Evolutionary conservation across 35 echinoderm and acorn worm species (phyloP), one percentile per base, ranked within the genome.

Genomic region (Ophiothrix spiculata): DNA sequence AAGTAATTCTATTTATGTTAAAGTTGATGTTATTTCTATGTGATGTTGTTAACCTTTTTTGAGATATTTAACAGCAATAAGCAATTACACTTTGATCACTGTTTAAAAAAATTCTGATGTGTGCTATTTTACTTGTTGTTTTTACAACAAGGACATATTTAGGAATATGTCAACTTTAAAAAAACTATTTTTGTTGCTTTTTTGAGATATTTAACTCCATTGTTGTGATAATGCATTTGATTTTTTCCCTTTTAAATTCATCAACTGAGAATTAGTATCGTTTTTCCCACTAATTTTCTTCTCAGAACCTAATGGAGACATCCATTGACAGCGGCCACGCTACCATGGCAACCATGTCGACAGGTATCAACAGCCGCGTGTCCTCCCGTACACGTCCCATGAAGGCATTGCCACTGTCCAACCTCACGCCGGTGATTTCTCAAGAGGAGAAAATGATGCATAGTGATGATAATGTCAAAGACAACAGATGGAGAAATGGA

Each of bases 271-370:
- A 6, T 0, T 39, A 12, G 1, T 81, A 21, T 15, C 1, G 38
- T 1, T 41, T 41, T 1, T 0, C 74, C 13, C 25, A 16, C 0
- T 11, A 38, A 38, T 34, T 10, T 35, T 79, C 17, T 74, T 4
- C 69, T 46, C 60, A 93, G 88, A 94, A 84, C 35, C 40, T 37
- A 40, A 75, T 87, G 10, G 96, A 90, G 75, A 39, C 89, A 14
- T 94, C 96, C 0, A 42, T 94, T 0, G 96, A 99, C 77, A 99
- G 96, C 77, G 96, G 96, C 36, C 76, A 86, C 60, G 96, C 89
- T 38, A 94, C 96, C 89, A 99, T 99, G 92, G 96, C 92, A 83
- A 99, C 92, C 3, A n/a, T 79, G 35, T 91, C 96, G 33, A 79
- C 89, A n/a, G 89, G 76, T 36, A 94, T 64, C 25, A 82, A 80